Percentiles rank a stretch among this genome's conserved stretches.
phyloP scores from a whole-genome alignment of 64 coral and sea anemone genomes.

The Catalaphyllia jardinei region DNA sequence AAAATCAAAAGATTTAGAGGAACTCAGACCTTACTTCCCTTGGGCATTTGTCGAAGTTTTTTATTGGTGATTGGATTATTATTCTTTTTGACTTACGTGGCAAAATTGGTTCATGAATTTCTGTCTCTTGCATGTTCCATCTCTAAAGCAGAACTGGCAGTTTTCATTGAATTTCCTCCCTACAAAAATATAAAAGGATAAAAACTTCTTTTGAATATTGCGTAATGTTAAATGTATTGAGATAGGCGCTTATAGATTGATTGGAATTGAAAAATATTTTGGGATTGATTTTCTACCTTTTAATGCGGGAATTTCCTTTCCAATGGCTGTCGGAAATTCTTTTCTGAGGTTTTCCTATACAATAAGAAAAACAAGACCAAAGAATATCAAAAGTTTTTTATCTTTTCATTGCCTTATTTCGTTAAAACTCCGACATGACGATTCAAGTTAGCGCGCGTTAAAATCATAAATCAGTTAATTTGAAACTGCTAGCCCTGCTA shows the following conservation, averaged over 20 bases:
- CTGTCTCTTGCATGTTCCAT: conserved; percentile 32
- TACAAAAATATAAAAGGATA: not conserved
- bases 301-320: conserved; percentile 21
- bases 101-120: conserved; percentile 24
- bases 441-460: too few species aligned
- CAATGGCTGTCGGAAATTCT: conserved; percentile 12
- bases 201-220: not conserved
- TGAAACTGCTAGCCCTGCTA: too few species aligned
- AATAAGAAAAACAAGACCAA: not conserved
- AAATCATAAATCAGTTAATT: too few species aligned
- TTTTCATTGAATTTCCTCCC: conserved; percentile 41
- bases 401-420: too few species aligned
- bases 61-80: not conserved
- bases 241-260: not conserved
- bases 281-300: not conserved
- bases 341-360: conserved; percentile 37
- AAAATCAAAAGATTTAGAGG: not conserved
- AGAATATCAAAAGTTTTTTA: too few species aligned
- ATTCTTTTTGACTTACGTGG: not conserved
- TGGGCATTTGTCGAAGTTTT: too few species aligned
- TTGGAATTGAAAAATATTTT: too few species aligned
- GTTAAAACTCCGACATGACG: too few species aligned
- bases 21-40: not conserved
- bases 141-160: conserved; percentile 28
- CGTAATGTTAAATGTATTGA: not conserved